Conservation (phyloP, 2,888 invertebrate genomes). For the Schrankia costaestrigalis region DNA sequence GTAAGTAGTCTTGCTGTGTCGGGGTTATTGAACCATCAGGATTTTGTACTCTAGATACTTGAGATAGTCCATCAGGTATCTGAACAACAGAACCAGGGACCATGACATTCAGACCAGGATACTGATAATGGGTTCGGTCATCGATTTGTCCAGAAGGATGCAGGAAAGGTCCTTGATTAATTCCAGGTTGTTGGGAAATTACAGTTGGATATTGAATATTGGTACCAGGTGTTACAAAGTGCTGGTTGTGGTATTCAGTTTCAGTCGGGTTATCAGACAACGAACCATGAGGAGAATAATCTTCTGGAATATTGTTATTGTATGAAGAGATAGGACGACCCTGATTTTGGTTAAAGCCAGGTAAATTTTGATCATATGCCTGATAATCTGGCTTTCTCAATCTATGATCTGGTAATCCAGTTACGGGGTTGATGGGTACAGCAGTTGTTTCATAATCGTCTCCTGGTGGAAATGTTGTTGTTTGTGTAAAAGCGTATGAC, state of each 20-base stretch:
- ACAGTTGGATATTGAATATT: neutral
- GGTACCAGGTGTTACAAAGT: neutral
- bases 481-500: constrained; percentile 48
- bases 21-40: too few relatives aligned
- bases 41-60: constrained; percentile 3
- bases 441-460: constrained; percentile 25
- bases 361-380: constrained; percentile 1
- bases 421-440: constrained; percentile 15
- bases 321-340: neutral
- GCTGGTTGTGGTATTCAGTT: too few relatives aligned
- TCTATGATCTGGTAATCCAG: constrained; percentile 16
- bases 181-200: neutral
- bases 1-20: too few relatives aligned
- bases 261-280: too few relatives aligned
- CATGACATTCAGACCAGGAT: constrained; percentile 6
- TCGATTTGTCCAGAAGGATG: neutral
- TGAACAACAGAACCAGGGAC: neutral
- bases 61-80: neutral
- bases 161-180: neutral
- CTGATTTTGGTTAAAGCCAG: constrained; percentile 3
- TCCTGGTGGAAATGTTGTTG: constrained; percentile 42
- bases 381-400: constrained; percentile 3
- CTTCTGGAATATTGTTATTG: constrained; percentile 6
- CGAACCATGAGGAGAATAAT: neutral
- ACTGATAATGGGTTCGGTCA: constrained; percentile 7